Percentiles rank a stretch among this genome's conserved stretches.
Evolutionary conservation across 1,140 invertebrate species (phyloP).

Genomic region (Rhynchophorus ferrugineus): DNA sequence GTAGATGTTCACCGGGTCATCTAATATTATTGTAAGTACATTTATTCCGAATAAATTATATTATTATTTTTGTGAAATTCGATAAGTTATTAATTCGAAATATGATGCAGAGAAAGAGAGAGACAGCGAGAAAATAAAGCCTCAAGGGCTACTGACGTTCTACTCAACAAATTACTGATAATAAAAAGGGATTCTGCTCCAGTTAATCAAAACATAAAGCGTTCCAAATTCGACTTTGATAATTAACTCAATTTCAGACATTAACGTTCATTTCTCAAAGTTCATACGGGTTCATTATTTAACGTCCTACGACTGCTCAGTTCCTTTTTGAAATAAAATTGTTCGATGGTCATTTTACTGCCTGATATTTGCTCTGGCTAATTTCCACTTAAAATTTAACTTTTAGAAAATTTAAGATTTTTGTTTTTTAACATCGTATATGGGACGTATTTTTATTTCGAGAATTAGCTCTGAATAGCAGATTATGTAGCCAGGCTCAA

Average conservation of each 20-base stretch:
- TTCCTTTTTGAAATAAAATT: neutral
- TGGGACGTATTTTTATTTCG: too few species aligned
- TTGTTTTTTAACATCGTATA: too few species aligned
- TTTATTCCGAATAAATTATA: too few species aligned
- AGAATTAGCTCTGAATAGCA: too few species aligned
- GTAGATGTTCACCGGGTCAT: too few species aligned
- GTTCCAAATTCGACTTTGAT: conserved; percentile 25
- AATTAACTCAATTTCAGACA: conserved; percentile 37
- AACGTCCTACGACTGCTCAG: conserved; percentile 7
- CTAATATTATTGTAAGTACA: too few species aligned
- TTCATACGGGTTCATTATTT: conserved; percentile 39
- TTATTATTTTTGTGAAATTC: too few species aligned
- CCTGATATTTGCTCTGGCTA: conserved; percentile 1
- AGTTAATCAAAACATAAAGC: conserved; percentile 17
- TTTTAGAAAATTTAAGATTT: too few species aligned
- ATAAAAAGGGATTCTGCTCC: conserved; percentile 7
- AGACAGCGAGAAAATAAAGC: conserved; percentile 1
- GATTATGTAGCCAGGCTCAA: too few species aligned
- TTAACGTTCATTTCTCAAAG: conserved; percentile 34
- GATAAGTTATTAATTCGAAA: too few species aligned
- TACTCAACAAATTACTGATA: conserved; percentile 16
- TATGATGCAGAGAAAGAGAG: too few species aligned
- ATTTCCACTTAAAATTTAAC: too few species aligned
- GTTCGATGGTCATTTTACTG: neutral
- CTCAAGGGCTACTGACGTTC: neutral